Evolutionary conservation across 2,113 vertebrate genomes (phyloP).

Genomic region (Phrynosoma blainvillii): DNA sequence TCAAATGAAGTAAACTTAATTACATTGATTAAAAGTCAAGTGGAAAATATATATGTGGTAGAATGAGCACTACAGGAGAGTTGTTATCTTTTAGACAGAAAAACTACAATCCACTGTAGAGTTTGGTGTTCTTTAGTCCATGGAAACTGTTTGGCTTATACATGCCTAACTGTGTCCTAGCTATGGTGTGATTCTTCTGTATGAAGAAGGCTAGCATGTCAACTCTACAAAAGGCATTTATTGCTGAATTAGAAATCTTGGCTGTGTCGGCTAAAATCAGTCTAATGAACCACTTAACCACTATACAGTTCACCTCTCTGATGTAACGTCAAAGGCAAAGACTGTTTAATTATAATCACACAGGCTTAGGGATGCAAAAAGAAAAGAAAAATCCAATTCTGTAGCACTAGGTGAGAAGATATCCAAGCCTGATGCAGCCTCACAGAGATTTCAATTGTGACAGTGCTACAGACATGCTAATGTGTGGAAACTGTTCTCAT

Average conservation of each 20-base stretch:
- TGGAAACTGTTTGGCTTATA: neutral
- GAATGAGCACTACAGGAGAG: neutral
- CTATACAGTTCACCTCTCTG: constrained; percentile 48
- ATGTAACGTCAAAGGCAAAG: constrained; percentile 48
- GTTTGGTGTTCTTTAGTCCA: neutral
- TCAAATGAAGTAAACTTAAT: neutral
- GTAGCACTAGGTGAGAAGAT: constrained; percentile 22
- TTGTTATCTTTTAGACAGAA: neutral
- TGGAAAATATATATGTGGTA: neutral
- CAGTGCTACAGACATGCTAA: constrained; percentile 33
- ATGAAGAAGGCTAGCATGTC: constrained; percentile 20
- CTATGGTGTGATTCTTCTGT: neutral
- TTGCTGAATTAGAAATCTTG: constrained; percentile 31
- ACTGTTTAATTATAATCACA: constrained; percentile 59
- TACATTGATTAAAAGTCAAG: neutral
- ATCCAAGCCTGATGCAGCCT: constrained; percentile 40
- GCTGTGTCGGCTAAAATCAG: constrained; percentile 45
- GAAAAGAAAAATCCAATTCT: constrained; percentile 36
- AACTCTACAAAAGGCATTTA: constrained; percentile 28
- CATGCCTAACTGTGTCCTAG: neutral
- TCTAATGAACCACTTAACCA: constrained; percentile 66
- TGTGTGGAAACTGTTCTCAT: constrained; percentile 18
- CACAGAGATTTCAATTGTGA: constrained; percentile 44
- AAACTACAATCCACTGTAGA: neutral
- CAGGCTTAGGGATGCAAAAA: constrained; percentile 2